Evolutionary conservation across 1,140 invertebrate genomes (phyloP).

Genomic region (Macrosteles quadrilineatus): DNA sequence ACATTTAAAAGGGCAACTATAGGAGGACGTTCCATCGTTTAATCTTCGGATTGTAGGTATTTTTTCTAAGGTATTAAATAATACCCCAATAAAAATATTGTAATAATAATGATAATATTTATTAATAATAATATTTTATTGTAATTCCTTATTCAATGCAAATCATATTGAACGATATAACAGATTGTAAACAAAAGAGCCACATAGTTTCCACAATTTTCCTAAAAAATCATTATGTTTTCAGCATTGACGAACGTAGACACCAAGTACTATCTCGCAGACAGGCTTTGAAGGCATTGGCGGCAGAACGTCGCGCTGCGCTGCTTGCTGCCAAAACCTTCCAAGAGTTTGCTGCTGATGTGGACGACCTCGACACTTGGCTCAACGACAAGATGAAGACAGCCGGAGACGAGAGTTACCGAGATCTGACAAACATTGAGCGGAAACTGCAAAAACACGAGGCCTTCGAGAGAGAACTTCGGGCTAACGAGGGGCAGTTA

Average conservation of each 20-base stretch:
- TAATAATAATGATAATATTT: too few relatives aligned
- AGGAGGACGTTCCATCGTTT: too few relatives aligned
- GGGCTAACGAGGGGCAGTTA: constrained; percentile 88
- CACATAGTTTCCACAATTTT: too few relatives aligned
- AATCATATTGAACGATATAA: too few relatives aligned
- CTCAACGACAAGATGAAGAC: constrained; percentile 89
- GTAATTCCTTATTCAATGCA: too few relatives aligned
- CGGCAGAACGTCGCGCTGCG: constrained; percentile 68
- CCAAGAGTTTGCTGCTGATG: constrained; percentile 86
- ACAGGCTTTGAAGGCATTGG: constrained; percentile 70
- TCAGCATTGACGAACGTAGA: constrained; percentile 71
- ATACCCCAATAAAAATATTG: too few relatives aligned
- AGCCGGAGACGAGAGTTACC: constrained; percentile 90
- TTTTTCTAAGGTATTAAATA: too few relatives aligned
- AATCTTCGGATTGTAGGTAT: too few relatives aligned
- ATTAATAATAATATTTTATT: too few relatives aligned
- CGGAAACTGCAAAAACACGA: constrained; percentile 96
- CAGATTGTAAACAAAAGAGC: too few relatives aligned
- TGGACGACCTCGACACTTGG: constrained; percentile 86
- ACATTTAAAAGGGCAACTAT: too few relatives aligned
- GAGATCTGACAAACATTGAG: constrained; percentile 88
- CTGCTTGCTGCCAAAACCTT: constrained; percentile 77
- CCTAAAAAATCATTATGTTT: too few relatives aligned
- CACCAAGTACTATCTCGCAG: constrained; percentile 74
- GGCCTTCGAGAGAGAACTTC: constrained; percentile 93